phyloP scores from a whole-genome alignment of 2,888 invertebrate genomes.

The Hecatera dysodea region DNA sequence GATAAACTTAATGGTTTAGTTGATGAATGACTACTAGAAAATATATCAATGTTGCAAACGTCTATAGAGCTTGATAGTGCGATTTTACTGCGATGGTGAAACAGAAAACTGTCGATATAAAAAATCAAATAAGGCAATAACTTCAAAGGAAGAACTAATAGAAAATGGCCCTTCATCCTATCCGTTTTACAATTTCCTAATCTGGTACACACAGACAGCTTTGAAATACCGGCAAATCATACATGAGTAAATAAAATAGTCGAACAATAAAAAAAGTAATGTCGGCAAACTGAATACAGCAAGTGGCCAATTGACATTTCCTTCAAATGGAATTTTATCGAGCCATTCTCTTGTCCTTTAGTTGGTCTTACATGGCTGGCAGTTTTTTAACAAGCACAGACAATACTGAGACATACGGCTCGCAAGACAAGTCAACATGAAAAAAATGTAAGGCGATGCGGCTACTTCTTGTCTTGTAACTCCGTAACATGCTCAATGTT shows the following conservation, averaged over 20 bases:
- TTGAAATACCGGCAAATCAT: constrained; percentile 59
- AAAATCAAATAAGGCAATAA: constrained; percentile 25
- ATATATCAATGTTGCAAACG: too few species aligned
- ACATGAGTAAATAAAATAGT: constrained; percentile 57
- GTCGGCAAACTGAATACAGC: constrained; percentile 59
- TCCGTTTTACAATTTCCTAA: constrained; percentile 57
- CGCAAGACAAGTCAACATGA: constrained; percentile 24
- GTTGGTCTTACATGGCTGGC: constrained; percentile 62
- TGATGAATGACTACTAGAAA: background rate
- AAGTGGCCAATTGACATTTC: constrained; percentile 72
- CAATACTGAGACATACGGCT: constrained; percentile 64
- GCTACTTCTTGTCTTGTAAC: constrained; percentile 17
- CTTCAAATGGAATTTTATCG: constrained; percentile 75
- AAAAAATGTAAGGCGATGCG: constrained; percentile 29
- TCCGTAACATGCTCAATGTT: constrained; percentile 12
- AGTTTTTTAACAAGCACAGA: constrained; percentile 67
- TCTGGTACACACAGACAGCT: constrained; percentile 42
- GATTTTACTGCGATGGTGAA: background rate
- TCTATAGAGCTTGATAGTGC: background rate
- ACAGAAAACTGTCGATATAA: background rate
- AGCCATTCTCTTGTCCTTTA: constrained; percentile 76
- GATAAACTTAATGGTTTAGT: background rate
- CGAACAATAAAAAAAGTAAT: constrained; percentile 58
- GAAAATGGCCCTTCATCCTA: constrained; percentile 35
- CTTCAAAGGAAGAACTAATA: constrained; percentile 11